Conservation (phyloP, 2,888 invertebrate species). For the Polydesmus complanatus region DNA sequence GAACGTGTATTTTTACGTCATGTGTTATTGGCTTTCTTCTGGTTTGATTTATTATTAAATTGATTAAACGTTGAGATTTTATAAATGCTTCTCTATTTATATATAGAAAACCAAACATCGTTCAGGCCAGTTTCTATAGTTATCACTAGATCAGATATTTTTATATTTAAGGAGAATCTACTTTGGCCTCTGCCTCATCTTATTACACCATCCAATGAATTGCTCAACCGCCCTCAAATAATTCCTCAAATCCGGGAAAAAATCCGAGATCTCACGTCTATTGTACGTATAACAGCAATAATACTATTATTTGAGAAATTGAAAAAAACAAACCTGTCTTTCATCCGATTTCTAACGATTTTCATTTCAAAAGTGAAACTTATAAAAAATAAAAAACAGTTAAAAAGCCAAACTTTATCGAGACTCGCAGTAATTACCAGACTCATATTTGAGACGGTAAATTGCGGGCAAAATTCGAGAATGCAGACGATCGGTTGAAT, state of each 20-base stretch:
- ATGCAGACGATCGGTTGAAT: too few relatives aligned
- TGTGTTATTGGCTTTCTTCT: conserved; percentile 13
- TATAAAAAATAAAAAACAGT: too few relatives aligned
- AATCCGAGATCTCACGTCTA: conserved; percentile 9
- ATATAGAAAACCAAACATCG: neutral
- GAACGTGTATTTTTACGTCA: conserved; percentile 7
- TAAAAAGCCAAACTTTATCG: too few relatives aligned
- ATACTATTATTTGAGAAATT: neutral
- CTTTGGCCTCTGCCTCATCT: conserved; percentile 12
- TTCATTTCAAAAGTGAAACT: too few relatives aligned
- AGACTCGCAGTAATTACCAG: too few relatives aligned
- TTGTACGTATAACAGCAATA: neutral
- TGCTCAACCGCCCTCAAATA: conserved; percentile 4
- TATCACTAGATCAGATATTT: conserved; percentile 4
- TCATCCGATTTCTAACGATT: neutral
- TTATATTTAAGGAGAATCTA: conserved; percentile 8
- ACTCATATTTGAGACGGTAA: too few relatives aligned
- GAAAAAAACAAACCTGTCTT: neutral
- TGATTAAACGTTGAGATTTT: neutral
- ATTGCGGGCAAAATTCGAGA: too few relatives aligned
- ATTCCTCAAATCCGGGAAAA: neutral
- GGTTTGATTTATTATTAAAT: neutral
- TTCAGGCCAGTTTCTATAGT: conserved; percentile 11
- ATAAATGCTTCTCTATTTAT: neutral
- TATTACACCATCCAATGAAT: conserved; percentile 3